Conservation (phyloP, 1,140 invertebrate genomes). For the Drosophila ogumai region DNA sequence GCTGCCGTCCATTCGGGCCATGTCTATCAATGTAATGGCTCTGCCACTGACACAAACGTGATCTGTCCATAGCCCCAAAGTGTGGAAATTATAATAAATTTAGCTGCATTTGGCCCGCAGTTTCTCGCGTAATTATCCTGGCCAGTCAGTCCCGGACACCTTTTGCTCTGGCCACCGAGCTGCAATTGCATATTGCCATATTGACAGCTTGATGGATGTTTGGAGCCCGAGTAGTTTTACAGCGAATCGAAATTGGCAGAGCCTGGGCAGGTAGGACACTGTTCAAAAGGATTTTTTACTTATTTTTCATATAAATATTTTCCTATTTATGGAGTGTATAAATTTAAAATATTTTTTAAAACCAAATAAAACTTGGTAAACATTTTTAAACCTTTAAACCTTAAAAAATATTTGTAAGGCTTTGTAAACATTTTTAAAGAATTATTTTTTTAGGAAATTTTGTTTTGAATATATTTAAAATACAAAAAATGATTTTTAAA, state of each 20-base stretch:
- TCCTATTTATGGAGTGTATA: no score
- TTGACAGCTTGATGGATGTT: constrained; percentile 78
- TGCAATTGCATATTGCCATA: constrained; percentile 67
- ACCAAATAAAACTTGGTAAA: no score
- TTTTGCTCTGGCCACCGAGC: constrained; percentile 4
- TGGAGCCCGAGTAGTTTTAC: constrained; percentile 57
- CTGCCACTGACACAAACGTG: constrained; percentile 54
- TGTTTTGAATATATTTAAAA: not conserved
- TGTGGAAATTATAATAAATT: constrained; percentile 83
- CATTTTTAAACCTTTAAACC: no score
- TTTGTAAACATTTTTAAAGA: no score
- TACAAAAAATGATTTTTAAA: no score
- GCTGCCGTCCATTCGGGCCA: constrained; percentile 40
- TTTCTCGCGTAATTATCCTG: constrained; percentile 69
- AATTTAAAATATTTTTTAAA: no score
- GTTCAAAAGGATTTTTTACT: not conserved
- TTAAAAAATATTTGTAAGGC: no score
- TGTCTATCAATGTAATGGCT: constrained; percentile 77
- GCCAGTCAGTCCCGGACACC: constrained; percentile 25
- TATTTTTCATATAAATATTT: no score
- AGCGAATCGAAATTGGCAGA: constrained; percentile 52
- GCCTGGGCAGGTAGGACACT: constrained; percentile 32
- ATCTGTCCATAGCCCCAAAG: constrained; percentile 53
- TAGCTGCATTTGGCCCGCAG: constrained; percentile 61
- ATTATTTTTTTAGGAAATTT: no score